Conservation (phyloP, 2,797 vertebrate species). For the Peromyscus aztecus region DNA sequence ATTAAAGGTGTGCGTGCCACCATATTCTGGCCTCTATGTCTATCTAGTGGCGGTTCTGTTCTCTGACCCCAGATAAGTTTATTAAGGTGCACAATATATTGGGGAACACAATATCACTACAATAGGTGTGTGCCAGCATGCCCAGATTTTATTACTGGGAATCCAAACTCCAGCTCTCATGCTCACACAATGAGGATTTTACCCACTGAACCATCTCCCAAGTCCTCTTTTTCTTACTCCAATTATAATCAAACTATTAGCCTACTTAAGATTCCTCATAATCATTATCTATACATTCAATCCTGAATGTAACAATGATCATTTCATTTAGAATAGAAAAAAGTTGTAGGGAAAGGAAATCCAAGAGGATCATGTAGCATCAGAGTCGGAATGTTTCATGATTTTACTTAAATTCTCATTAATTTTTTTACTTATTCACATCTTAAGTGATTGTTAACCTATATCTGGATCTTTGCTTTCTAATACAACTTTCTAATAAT, state of each 20-base stretch:
- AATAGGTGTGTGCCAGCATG: not conserved
- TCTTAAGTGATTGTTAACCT: conserved; percentile 19
- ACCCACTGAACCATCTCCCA: not conserved
- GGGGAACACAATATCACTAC: too few species aligned
- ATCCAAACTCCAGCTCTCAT: not conserved
- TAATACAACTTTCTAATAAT: conserved; percentile 12
- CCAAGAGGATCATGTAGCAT: not conserved
- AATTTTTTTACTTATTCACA: not conserved
- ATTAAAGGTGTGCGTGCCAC: too few species aligned
- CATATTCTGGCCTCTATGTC: too few species aligned
- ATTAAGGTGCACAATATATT: too few species aligned
- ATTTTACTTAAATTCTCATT: conserved; percentile 8
- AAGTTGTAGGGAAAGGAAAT: not conserved
- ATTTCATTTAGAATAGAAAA: not conserved
- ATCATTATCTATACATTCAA: not conserved
- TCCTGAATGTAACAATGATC: not conserved
- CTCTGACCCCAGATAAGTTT: too few species aligned
- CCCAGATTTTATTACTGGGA: not conserved
- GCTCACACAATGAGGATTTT: not conserved
- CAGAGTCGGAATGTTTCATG: not conserved
- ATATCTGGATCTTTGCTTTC: not conserved
- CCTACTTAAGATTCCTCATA: not conserved
- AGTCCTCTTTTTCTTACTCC: not conserved
- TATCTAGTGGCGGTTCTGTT: too few species aligned
- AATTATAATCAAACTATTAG: conserved; percentile 14